A percentile compares a stretch with the other conserved stretches of the same genome.
These are phyloP conservation scores for Ctenochaetus hawaiiensis DNA, from an alignment of 2,797 vertebrate species.

Conservation along the genomic window DNA sequence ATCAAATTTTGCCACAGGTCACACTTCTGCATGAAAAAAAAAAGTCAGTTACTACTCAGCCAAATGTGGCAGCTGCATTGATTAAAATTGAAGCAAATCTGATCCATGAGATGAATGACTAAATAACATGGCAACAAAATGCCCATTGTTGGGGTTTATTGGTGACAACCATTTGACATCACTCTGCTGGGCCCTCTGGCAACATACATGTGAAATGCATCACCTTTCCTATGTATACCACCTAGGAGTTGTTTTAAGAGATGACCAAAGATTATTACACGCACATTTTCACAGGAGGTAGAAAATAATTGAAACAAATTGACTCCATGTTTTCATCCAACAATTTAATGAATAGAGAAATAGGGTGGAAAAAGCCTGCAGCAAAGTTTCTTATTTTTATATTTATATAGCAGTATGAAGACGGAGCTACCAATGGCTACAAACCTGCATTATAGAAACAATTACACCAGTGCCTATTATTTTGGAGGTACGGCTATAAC, in stretches of 20 bases:
- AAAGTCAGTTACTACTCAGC: slow-evolving; percentile 11
- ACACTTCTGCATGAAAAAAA: slow-evolving; percentile 21
- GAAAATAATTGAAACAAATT: slow-evolving; percentile 76
- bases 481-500: slow-evolving; percentile 55
- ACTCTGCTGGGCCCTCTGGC: slow-evolving; percentile 43
- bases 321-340: slow-evolving; percentile 68
- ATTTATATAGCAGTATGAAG: slow-evolving; percentile 55
- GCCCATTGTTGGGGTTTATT: slow-evolving; percentile 33
- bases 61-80: slow-evolving; percentile 14
- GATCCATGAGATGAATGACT: slow-evolving; percentile 23
- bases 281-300: slow-evolving; percentile 59
- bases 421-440: slow-evolving; percentile 42
- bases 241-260: slow-evolving; percentile 50
- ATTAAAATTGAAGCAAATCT: slow-evolving; percentile 40
- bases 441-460: slow-evolving; percentile 61
- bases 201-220: slow-evolving; percentile 40
- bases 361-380: slow-evolving; percentile 62
- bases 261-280: slow-evolving; percentile 73
- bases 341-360: slow-evolving; percentile 74
- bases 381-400: slow-evolving; percentile 63
- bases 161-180: slow-evolving; percentile 49
- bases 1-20: slow-evolving; percentile 21
- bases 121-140: slow-evolving; percentile 11
- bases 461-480: slow-evolving; percentile 64
- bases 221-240: slow-evolving; percentile 34